Conservation (phyloP, 1,140 invertebrate genomes). For the Kradibia gibbosae region DNA sequence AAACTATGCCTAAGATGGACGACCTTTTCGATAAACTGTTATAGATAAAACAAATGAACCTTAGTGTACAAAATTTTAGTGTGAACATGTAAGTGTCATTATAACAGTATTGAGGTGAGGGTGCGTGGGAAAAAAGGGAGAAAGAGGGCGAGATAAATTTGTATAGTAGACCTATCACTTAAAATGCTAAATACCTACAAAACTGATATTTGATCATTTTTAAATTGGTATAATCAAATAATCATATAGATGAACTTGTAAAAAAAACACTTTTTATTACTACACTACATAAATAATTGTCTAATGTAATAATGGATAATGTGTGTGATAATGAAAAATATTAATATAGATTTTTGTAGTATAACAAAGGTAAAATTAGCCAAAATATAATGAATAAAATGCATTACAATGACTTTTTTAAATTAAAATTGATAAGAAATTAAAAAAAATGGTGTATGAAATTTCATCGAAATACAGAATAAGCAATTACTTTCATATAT, state of each 20-base stretch:
- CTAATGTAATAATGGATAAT: too few species aligned
- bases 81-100: conserved; percentile 40
- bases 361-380: too few species aligned
- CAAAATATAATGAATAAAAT: too few species aligned
- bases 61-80: conserved; percentile 19
- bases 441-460: too few species aligned
- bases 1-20: conserved; percentile 68
- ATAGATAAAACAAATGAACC: conserved; percentile 43
- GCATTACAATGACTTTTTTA: too few species aligned
- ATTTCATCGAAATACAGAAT: too few species aligned
- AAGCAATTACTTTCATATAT: too few species aligned
- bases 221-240: conserved; percentile 49
- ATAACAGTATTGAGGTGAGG: too few species aligned
- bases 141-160: conserved; percentile 47
- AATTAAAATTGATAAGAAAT: too few species aligned
- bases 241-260: background rate
- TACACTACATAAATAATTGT: background rate
- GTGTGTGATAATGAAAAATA: too few species aligned
- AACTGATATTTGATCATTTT: conserved; percentile 58
- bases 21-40: conserved; percentile 69
- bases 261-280: conserved; percentile 13
- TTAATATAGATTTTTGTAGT: too few species aligned
- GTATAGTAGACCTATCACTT: conserved; percentile 50
- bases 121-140: background rate
- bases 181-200: conserved; percentile 59